These are phyloP conservation scores for Amazona ochrocephala DNA, from an alignment of 2,797 vertebrate genomes.

Conservation along the genomic window DNA sequence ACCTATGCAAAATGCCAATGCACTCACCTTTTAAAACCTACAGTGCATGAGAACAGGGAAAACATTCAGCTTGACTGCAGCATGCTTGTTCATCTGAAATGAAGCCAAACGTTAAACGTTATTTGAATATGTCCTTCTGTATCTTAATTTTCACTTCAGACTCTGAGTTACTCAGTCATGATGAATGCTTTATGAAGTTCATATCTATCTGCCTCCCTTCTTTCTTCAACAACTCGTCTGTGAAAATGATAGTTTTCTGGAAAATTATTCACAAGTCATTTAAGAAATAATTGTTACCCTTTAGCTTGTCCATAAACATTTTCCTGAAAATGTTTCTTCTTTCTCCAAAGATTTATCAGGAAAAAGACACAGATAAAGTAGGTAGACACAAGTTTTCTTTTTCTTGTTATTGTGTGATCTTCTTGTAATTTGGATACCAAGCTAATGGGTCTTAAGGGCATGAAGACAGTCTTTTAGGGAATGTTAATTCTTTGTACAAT, in stretches of 20 bases:
- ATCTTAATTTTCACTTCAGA: constrained; percentile 21
- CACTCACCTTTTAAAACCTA: background rate
- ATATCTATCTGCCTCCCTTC: background rate
- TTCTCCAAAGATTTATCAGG: background rate
- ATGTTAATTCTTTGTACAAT: background rate
- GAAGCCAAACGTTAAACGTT: background rate
- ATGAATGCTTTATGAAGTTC: background rate
- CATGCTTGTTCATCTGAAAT: background rate
- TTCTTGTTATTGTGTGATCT: background rate
- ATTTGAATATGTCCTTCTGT: background rate
- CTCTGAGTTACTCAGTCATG: background rate
- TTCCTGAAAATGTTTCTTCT: background rate
- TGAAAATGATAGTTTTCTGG: background rate
- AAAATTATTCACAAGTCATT: background rate
- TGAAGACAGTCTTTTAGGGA: background rate
- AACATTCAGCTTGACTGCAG: background rate
- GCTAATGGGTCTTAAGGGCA: background rate
- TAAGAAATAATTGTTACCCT: background rate
- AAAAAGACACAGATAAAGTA: background rate
- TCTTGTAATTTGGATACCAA: background rate
- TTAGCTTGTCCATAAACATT: background rate
- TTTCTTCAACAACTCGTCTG: background rate
- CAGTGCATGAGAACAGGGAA: background rate
- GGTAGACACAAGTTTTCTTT: background rate
- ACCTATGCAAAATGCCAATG: constrained; percentile 14